Percentiles rank a stretch among this genome's conserved stretches.
Conservation (phyloP, 2,888 invertebrate genomes). For the Apamea crenata region DNA sequence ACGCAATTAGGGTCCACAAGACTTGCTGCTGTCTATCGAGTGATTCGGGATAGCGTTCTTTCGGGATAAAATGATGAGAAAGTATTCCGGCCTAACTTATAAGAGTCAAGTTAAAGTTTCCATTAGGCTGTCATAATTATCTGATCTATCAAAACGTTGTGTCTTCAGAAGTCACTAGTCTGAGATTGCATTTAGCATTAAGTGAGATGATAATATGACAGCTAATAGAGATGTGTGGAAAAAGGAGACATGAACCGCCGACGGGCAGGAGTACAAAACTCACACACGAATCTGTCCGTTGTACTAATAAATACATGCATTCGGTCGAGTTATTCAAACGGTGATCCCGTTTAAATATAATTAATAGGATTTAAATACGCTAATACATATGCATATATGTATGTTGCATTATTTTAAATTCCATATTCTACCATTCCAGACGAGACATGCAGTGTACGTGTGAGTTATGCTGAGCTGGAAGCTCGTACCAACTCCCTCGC, state of each 20-base stretch:
- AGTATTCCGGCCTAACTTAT: no score
- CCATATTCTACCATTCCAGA: conserved; percentile 71
- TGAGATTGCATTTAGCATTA: background rate
- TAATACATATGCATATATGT: background rate
- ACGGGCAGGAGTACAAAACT: background rate
- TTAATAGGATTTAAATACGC: background rate
- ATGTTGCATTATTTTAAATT: background rate
- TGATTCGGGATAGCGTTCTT: no score
- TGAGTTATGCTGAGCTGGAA: conserved; percentile 90
- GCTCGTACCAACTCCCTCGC: conserved; percentile 90
- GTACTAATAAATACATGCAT: background rate
- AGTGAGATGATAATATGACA: background rate
- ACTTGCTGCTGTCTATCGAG: background rate
- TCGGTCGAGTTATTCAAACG: background rate
- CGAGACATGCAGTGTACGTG: conserved; percentile 75
- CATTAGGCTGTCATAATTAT: no score
- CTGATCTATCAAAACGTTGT: no score
- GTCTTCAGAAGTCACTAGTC: no score
- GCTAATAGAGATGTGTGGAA: background rate
- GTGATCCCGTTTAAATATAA: background rate
- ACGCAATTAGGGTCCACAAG: background rate
- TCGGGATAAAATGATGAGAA: no score
- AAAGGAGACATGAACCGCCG: background rate
- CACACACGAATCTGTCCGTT: background rate
- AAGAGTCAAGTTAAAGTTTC: background rate